Conservation (phyloP, 2,888 invertebrate genomes). For the Lasioglossum figueresi region DNA sequence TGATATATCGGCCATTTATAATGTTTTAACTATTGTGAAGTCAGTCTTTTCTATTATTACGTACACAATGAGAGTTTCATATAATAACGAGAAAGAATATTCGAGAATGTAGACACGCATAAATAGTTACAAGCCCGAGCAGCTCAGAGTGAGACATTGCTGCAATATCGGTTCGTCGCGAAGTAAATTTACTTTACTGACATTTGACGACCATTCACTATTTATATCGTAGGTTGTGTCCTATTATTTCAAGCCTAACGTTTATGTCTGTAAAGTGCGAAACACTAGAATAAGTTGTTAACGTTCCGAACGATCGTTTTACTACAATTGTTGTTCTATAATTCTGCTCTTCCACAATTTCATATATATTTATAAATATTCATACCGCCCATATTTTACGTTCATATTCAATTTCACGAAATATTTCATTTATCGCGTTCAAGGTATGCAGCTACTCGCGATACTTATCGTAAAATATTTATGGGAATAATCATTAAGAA, state of each 20-base stretch:
- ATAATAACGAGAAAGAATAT: background rate
- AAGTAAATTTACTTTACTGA: constrained; percentile 9
- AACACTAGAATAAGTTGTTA: background rate
- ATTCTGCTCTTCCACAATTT: background rate
- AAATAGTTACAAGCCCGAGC: background rate
- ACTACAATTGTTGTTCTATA: background rate
- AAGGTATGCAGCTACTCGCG: background rate
- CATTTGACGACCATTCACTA: constrained; percentile 16
- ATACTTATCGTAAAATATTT: background rate
- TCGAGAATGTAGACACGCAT: background rate
- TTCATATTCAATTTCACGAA: background rate
- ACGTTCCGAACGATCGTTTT: background rate
- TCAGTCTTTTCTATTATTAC: background rate
- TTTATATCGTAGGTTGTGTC: constrained; percentile 4
- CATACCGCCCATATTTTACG: background rate
- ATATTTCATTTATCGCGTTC: background rate
- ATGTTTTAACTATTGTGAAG: background rate
- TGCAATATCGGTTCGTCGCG: constrained; percentile 9
- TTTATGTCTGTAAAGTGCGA: background rate
- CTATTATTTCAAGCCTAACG: background rate
- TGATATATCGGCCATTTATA: background rate
- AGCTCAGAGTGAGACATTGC: background rate
- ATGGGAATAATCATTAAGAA: background rate
- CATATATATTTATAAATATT: constrained; percentile 1
- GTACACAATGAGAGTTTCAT: background rate